Conservation (phyloP, 2,797 vertebrate species). For the Tamandua tetradactyla region DNA sequence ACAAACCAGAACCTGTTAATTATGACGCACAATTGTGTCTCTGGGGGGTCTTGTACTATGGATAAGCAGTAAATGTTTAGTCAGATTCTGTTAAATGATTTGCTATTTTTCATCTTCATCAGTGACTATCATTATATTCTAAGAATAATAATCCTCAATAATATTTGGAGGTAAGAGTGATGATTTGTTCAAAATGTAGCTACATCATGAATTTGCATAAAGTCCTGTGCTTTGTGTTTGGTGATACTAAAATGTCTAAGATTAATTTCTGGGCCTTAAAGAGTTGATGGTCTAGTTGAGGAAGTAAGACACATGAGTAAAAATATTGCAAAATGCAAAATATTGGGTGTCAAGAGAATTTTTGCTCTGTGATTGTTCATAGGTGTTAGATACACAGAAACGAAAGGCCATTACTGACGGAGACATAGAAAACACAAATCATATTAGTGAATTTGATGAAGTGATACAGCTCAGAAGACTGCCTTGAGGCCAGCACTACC, state of each 20-base stretch:
- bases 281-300: not conserved
- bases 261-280: not conserved
- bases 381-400: not conserved
- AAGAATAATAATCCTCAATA: not conserved
- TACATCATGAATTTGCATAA: not conserved
- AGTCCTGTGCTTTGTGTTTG: not conserved
- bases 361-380: not conserved
- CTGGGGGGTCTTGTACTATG: not conserved
- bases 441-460: not conserved
- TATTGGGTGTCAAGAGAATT: not conserved
- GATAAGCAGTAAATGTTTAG: not conserved
- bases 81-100: not conserved
- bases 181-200: constrained; percentile 4
- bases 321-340: not conserved
- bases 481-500: not conserved
- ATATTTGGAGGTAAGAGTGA: not conserved
- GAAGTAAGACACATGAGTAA: not conserved
- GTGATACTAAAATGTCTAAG: not conserved
- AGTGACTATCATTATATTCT: not conserved
- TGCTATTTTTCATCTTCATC: not conserved
- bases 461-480: not conserved
- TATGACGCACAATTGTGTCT: not conserved
- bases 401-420: not conserved
- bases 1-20: not conserved
- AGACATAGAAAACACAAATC: not conserved